Evolutionary conservation across 2,113 vertebrate genomes (phyloP), one percentile per base, ranked within the genome.

Genomic region (Lynx canadensis): DNA sequence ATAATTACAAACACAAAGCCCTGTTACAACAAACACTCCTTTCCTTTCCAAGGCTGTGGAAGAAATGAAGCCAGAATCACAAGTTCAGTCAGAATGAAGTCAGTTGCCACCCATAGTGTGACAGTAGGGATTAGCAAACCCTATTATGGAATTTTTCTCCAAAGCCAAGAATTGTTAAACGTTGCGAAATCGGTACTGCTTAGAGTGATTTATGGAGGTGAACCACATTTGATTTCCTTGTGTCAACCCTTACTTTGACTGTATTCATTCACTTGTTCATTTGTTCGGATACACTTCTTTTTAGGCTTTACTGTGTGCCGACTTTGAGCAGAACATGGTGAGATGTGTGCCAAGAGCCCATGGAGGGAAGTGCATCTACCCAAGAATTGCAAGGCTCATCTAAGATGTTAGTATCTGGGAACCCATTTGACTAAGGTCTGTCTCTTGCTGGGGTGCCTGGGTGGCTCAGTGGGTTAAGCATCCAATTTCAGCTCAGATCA

Each of bases 81-180:
- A 96, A 93, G 33, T 25, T 96, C 29, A 60, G 25, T 76, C 19
- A 50, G 25, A 92, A 90, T 9, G 19, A 92, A 97, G 45, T 94
- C 73, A 84, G 27, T 88, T 52, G 16, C 79, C 11, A 8, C 10
- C 41, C 29, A 52, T 25, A 14, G 27, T 69, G 57, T 94, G 65
- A 85, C 18, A 50, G 7, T 63, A 23, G 68, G 38, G 23, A 81
- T 81, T 93, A 96, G 23, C n/a, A 91, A 84, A 91, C 21, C 25
- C 36, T 48, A 78, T 71, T 1, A 71, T 9, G n/a, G 38, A 88
- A 52, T 36, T 91, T 55, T 76, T 63, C 57, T 86, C 45, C 16
- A 69, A 82, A 48, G 83, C 41, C 52, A 95, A 60, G 45, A 80
- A 69, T 29, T 65, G n/a, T 83, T 91, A 80, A 91, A 16, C 2